A percentile compares a stretch with the other conserved stretches of the same genome.
These are phyloP conservation scores for Seladonia tumulorum DNA, from an alignment of 2,888 invertebrate genomes.

Conservation along the genomic window DNA sequence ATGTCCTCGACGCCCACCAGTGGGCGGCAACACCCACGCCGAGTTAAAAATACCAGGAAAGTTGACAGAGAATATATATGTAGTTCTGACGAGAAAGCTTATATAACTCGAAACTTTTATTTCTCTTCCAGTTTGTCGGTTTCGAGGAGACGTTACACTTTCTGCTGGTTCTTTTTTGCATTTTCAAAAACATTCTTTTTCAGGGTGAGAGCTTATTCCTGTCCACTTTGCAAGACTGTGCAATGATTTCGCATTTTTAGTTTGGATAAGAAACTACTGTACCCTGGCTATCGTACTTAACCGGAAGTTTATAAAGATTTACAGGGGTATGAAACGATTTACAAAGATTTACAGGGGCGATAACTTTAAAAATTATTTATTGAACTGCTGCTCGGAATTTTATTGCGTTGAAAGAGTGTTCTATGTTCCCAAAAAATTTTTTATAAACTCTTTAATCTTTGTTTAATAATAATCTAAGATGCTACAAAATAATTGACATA, in stretches of 20 bases:
- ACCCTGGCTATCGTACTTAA: too few relatives aligned
- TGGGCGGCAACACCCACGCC: background rate
- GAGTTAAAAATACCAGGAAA: slow-evolving; percentile 6
- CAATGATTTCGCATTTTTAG: background rate
- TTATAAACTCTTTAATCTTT: too few relatives aligned
- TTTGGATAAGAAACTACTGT: background rate
- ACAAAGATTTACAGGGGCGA: too few relatives aligned
- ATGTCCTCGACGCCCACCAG: background rate
- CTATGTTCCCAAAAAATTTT: background rate
- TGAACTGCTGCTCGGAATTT: background rate
- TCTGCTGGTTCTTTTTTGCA: background rate
- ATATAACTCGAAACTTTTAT: slow-evolving; percentile 2
- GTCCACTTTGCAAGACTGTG: background rate
- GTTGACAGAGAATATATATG: background rate
- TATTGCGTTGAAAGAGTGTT: background rate
- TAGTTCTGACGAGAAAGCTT: background rate
- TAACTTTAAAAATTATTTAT: background rate
- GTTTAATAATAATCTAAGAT: too few relatives aligned
- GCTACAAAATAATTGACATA: background rate
- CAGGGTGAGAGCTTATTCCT: background rate
- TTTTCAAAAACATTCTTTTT: background rate
- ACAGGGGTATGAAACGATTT: background rate
- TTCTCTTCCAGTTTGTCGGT: background rate
- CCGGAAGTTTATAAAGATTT: too few relatives aligned
- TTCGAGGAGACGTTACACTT: too few relatives aligned